phyloP scores from a whole-genome alignment of 2,113 vertebrate genomes.

The Pantherophis guttatus region DNA sequence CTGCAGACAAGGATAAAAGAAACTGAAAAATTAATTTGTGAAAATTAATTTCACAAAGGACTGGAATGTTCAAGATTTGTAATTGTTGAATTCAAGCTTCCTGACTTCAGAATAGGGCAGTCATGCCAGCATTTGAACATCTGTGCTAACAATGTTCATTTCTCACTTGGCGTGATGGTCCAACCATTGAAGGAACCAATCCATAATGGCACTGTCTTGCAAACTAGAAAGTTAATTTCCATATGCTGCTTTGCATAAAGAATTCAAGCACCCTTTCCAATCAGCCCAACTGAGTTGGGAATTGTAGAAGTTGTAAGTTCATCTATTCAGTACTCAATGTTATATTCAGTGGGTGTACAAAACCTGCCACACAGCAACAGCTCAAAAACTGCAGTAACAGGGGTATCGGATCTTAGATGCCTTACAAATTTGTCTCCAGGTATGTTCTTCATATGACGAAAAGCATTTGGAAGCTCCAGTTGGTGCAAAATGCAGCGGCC shows the following conservation, averaged over 20 bases:
- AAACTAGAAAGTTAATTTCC: background rate
- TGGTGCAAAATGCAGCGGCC: too few species aligned
- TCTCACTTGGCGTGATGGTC: background rate
- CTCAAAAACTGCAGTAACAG: background rate
- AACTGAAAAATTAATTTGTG: background rate
- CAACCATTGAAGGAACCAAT: background rate
- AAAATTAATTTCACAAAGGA: background rate
- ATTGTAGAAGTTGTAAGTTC: background rate
- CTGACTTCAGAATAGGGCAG: background rate
- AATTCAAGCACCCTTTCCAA: background rate
- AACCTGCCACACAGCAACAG: background rate
- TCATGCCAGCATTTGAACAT: background rate
- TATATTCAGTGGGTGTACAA: background rate
- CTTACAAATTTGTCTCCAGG: too few species aligned
- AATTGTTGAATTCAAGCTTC: background rate
- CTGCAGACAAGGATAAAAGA: background rate
- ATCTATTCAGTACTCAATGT: background rate
- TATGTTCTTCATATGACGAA: too few species aligned
- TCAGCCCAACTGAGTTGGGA: background rate
- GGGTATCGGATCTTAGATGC: too few species aligned
- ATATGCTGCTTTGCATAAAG: background rate
- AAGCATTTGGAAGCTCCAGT: too few species aligned
- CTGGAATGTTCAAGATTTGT: background rate
- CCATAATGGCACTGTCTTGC: background rate
- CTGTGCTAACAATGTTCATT: background rate